Evolutionary conservation across 2,113 vertebrate genomes (phyloP), one percentile per base, ranked within the genome.

Genomic region (Dromiciops gliroides): DNA sequence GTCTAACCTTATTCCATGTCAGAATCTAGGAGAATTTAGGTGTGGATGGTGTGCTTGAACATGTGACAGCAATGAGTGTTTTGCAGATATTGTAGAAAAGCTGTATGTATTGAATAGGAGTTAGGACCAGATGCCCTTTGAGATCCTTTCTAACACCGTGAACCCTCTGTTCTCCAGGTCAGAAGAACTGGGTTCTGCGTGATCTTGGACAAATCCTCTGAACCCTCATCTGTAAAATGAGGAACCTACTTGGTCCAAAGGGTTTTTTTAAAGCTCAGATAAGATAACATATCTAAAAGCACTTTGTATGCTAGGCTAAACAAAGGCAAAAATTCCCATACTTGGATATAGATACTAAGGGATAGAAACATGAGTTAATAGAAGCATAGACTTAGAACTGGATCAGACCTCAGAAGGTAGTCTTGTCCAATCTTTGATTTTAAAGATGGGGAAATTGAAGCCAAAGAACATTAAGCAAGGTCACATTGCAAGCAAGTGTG

Each of bases 381-480:
- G 37, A 44, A 8, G 16, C n/a, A 83, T 44, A 83, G 19, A 44
- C 10, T 83, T 83, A 44, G 67, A 23, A 19, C 16, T 83, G n/a
- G n/a, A 44, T 83, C 67, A 23, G n/a, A 83, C n/a, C 37, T 83
- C n/a, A 83, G 37, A 44, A 83, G 67, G 60, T 16, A 25, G 28
- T 56, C 26, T 56, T 28, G 53, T 56, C 53, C 53, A 75, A 75
- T 44, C 19, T 25, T 53, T 89, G 11, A 67, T 60, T 95, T 94
- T 49, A 50, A n/a, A n/a, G 19, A 24, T 23, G 6, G 94, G 44
- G 88, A 95, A 89, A 95, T 67, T 8, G 56, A 95, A 94, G 48
- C 89, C 90, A 93, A 88, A 56, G 16, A 16, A 49, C 25, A 22
- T 60, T 48, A 44, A 51, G 31, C 52, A 48, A 48, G 37, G 48